A percentile compares a stretch with the other conserved stretches of the same genome.
These are phyloP conservation scores for Epizoanthus ramosus DNA, from an alignment of 92 coral and sea anemone genomes.

Conservation along the genomic window DNA sequence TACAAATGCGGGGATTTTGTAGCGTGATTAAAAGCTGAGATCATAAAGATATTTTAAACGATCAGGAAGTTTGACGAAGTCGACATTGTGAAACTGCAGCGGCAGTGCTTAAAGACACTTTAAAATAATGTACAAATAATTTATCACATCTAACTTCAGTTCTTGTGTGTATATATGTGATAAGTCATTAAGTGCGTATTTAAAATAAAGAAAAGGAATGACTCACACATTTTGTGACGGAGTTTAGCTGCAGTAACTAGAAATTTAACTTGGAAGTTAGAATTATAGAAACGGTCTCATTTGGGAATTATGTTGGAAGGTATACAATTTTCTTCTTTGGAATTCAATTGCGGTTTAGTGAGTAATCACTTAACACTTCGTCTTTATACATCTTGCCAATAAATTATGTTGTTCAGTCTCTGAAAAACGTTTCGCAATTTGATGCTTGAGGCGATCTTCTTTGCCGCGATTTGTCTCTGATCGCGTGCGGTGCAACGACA, in stretches of 20 bases:
- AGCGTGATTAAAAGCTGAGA: neutral
- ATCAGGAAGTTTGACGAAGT: slow-evolving; percentile 16
- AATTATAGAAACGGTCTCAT: too few relatives aligned
- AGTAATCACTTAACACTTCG: neutral
- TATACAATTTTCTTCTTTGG: neutral
- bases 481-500: neutral
- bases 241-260: too few relatives aligned
- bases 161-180: too few relatives aligned
- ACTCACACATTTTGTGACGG: too few relatives aligned
- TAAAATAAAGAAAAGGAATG: too few relatives aligned
- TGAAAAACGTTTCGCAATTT: neutral
- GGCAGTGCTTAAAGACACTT: neutral
- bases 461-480: neutral
- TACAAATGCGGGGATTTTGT: neutral
- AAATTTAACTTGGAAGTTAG: too few relatives aligned
- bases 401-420: neutral
- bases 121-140: too few relatives aligned
- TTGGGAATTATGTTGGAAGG: neutral
- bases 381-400: neutral
- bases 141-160: too few relatives aligned
- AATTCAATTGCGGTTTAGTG: neutral
- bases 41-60: neutral
- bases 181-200: too few relatives aligned
- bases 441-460: neutral
- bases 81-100: neutral